Conservation (phyloP, 2,113 vertebrate genomes). For the Percopsis transmontana region DNA sequence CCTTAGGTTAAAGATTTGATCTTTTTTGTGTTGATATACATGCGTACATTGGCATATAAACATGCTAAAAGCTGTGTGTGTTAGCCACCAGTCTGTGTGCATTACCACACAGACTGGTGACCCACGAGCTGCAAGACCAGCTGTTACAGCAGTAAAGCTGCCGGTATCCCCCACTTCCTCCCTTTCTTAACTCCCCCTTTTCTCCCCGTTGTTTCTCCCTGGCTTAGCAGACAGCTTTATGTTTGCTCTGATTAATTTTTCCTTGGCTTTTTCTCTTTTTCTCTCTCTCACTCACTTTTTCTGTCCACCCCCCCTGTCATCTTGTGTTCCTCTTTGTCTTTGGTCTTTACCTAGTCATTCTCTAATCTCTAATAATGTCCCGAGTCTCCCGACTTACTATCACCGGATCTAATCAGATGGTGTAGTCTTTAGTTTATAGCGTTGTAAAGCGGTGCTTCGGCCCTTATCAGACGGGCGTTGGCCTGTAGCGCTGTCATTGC, state of each 20-base stretch:
- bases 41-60: constrained; percentile 15
- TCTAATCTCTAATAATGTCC: no score
- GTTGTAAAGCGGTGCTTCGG: constrained; percentile 14
- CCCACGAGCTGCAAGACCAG: no score
- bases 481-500: constrained; percentile 7
- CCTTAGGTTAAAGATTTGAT: background rate
- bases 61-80: constrained; percentile 6
- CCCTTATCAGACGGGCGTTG: constrained; percentile 25
- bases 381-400: background rate
- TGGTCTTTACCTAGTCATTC: background rate
- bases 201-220: constrained; percentile 23
- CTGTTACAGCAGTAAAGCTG: constrained; percentile 44
- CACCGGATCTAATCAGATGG: constrained; percentile 30
- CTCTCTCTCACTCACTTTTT: background rate
- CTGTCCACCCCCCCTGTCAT: background rate
- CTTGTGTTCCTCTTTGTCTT: no score
- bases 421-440: constrained; percentile 14
- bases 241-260: background rate
- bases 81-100: constrained; percentile 22
- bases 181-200: constrained; percentile 5
- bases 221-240: constrained; percentile 9
- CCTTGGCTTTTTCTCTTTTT: constrained; percentile 12
- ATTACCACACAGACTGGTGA: no score
- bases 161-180: constrained; percentile 31
- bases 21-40: background rate